Evolutionary conservation across 2,113 vertebrate species (phyloP), one percentile per base, ranked within the genome.

Genomic region (Paramisgurnus dabryanus): DNA sequence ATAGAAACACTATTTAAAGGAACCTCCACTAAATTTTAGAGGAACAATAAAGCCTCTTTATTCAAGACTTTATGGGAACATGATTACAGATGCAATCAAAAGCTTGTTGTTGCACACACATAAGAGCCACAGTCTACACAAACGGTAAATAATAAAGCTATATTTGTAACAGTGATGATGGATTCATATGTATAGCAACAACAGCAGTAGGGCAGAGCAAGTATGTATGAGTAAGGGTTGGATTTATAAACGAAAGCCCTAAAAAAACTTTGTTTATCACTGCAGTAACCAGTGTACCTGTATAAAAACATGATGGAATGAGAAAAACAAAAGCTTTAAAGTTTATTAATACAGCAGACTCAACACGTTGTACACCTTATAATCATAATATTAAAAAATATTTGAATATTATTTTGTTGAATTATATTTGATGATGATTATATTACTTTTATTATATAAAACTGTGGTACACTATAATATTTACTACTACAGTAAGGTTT

Each of bases 31-130:
- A 43, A 22, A 22, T 22, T 22, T 73, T 6, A 73, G 5, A 40
- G 60, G 55, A 60, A 58, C 55, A 73, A 60, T 60, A 73, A 73
- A 73, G 57, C n/a, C 40, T 27, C 55, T 74, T 73, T 6, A 73
- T 73, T 2, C 6, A 43, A 18, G 40, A 22, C 43, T 72, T 73
- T 61, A 73, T 74, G 55, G 40, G 55, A 27, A 43, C 11, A 45
- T 9, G 55, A 74, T 45, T 22, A 40, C 40, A 74, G 71, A 74
- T 74, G n/a, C 41, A 22, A 45, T 74, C 71, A 74, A 60, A 74
- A n/a, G 7, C 27, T 55, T 71, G 22, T 55, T 34, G 27, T 72
- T 10, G 6, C 34, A 18, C 41, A 41, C 39, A 58, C 40, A 39
- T 34, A 70, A 15, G 55, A 55, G 15, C 50, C 49, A 40, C 27